Evolutionary conservation across 2,113 vertebrate genomes (phyloP), one percentile per base, ranked within the genome.

Genomic region (Oophaga pumilio): DNA sequence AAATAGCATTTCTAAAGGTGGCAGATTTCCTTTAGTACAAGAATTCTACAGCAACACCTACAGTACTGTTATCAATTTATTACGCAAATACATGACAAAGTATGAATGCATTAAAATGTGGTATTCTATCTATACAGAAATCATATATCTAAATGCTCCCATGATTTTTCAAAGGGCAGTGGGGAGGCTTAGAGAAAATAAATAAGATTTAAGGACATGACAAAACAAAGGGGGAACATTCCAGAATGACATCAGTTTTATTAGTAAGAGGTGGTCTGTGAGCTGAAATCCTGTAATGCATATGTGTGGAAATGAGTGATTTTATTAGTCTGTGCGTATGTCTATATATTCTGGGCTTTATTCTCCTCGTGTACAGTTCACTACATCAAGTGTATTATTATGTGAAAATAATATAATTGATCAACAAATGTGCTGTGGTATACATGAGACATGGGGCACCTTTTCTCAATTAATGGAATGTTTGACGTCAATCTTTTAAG

Each of bases 201-300:
- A 76, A 74, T 76, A 76, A 76, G 18, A 76, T 76, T 85, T 85
- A 85, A 59, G 22, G 28, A 50, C 20, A 22, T 85, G 84, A 85
- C 71, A 85, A 71, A 74, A 85, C 84, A 85, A 85, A 85, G 84
- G 56, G 71, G 84, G 59, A 66, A 64, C 80, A 66, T 82, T 82
- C 80, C 80, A 18, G 24, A 57, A 85, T 85, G 24, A 82, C 68
- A 74, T 73, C 82, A 73, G 66, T 71, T 69, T 26, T 69, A 13
- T 84, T 59, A 18, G 4, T 49, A 69, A 83, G 28, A 49, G 76
- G 53, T 43, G 64, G 22, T 62, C 56, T 85, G 50, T 84, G 13
- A 85, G 28, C 11, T 85, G 68, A n/a, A 57, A 76, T 60, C 20
- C 69, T 76, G 69, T 60, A 76, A 2, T 59, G 24, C 71, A 85